These are phyloP conservation scores for Timema podura DNA, from an alignment of 2,888 invertebrate species.

Conservation along the genomic window DNA sequence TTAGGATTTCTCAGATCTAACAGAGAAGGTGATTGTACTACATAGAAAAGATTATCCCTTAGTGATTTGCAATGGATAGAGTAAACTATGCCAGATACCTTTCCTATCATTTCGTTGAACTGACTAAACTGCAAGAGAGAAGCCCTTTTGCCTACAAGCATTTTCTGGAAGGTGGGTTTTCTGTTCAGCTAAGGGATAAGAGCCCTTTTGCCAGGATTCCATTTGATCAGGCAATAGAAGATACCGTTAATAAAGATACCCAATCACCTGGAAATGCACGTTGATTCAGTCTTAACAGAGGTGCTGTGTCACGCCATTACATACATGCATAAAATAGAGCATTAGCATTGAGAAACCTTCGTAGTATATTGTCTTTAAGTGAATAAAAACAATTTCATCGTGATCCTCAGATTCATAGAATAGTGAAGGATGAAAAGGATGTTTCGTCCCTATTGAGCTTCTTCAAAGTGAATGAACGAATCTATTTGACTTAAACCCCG, in stretches of 20 bases:
- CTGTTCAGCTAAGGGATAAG: constrained; percentile 4
- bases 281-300: neutral
- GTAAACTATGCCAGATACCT: neutral
- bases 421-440: constrained; percentile 5
- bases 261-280: neutral
- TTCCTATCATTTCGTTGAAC: neutral
- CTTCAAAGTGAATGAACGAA: neutral
- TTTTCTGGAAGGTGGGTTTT: neutral
- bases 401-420: neutral
- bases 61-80: neutral
- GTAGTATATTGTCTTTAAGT: neutral
- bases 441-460: neutral
- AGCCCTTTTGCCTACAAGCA: neutral
- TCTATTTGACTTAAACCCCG: neutral
- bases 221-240: neutral
- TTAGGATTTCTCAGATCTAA: neutral
- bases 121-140: neutral
- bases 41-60: neutral
- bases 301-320: neutral
- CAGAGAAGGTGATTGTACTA: neutral
- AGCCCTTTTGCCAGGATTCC: neutral
- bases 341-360: neutral
- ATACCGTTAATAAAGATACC: neutral
- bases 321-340: neutral
- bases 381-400: neutral